Evolutionary conservation across 2,888 invertebrate genomes (phyloP).

Genomic region (Periphyllus acericola): DNA sequence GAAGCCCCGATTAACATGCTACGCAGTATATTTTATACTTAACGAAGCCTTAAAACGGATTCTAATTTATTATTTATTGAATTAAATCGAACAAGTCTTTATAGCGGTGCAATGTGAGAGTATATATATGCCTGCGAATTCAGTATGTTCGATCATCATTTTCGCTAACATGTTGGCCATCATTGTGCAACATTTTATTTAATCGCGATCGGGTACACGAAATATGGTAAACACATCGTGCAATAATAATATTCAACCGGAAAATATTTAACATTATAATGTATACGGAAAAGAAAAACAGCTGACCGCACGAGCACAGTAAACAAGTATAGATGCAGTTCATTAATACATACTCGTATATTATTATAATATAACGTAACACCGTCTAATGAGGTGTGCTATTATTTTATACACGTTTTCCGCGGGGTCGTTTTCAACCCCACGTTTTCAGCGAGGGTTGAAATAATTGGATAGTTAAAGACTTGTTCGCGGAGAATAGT

Average conservation of each 20-base stretch:
- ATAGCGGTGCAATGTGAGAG: neutral
- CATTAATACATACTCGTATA: neutral
- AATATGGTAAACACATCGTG: too few relatives aligned
- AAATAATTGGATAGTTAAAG: neutral
- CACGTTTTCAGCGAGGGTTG: neutral
- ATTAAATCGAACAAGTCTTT: constrained; percentile 24
- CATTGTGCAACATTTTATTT: neutral
- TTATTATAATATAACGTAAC: neutral
- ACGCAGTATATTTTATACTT: neutral
- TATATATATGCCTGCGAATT: neutral
- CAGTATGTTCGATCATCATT: neutral
- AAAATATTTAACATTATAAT: too few relatives aligned
- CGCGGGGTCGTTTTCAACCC: neutral
- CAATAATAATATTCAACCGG: too few relatives aligned
- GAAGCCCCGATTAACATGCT: constrained; percentile 43
- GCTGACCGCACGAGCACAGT: neutral
- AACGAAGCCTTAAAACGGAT: constrained; percentile 41
- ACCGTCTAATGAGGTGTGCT: neutral
- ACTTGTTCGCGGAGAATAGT: neutral
- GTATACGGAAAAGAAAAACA: neutral
- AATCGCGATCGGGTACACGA: neutral
- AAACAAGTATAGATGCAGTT: neutral
- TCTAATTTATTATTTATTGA: constrained; percentile 39
- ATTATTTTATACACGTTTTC: neutral
- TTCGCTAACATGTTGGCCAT: neutral